phyloP scores from a whole-genome alignment of 2,888 invertebrate species.

The Psylliodes chrysocephalus region DNA sequence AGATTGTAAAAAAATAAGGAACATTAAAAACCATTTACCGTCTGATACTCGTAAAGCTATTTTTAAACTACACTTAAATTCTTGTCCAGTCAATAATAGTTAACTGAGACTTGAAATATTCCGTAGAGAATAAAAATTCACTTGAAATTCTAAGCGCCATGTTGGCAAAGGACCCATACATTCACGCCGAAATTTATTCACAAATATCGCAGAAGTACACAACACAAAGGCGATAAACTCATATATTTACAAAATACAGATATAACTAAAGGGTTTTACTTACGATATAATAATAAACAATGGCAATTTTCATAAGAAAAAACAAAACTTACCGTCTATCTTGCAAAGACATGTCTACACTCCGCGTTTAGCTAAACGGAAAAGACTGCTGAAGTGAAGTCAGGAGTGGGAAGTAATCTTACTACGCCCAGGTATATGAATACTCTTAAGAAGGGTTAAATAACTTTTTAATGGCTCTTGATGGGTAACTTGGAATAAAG shows the following conservation, averaged over 20 bases:
- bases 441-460: not conserved
- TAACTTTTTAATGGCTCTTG: not conserved
- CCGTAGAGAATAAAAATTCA: slow-evolving; percentile 12
- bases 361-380: slow-evolving; percentile 79
- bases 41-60: not conserved
- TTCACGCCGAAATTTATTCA: slow-evolving; percentile 56
- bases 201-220: slow-evolving; percentile 48
- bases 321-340: slow-evolving; percentile 80
- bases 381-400: slow-evolving; percentile 64
- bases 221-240: slow-evolving; percentile 25
- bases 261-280: slow-evolving; percentile 34
- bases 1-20: not conserved
- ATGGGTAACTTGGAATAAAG: slow-evolving; percentile 2
- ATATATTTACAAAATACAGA: slow-evolving; percentile 21
- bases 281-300: slow-evolving; percentile 40
- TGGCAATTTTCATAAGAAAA: slow-evolving; percentile 51
- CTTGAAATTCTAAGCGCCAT: slow-evolving; percentile 64
- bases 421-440: slow-evolving; percentile 60
- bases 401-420: slow-evolving; percentile 60
- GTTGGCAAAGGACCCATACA: slow-evolving; percentile 67
- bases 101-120: not conserved
- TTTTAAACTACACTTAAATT: not conserved
- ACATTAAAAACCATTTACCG: not conserved
- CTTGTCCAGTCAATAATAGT: not conserved
- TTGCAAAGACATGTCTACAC: slow-evolving; percentile 83